Base-by-base conservation (phyloP, 2,888 invertebrate species). In the Meiosimyza decipiens region DNA sequence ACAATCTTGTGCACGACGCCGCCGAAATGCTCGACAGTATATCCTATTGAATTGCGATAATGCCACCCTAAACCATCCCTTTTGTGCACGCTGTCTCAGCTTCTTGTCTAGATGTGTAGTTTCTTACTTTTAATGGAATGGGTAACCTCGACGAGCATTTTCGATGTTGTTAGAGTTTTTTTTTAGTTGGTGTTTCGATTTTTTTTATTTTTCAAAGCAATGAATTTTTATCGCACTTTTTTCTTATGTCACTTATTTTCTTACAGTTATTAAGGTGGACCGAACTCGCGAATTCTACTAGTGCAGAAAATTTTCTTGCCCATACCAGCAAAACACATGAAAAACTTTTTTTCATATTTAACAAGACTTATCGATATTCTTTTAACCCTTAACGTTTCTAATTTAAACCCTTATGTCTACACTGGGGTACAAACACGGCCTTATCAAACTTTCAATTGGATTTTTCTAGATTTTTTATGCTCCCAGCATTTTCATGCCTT, bases 151-250 rank as follows among this genome's bases (percentile, higher is more conserved):
- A 3, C 55, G 16, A 18, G 55, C 12, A 55, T 55, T 55, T 55
- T n/a, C 7, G 18, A 12, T 40, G 40, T 40, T 40, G 40, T 40
- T 40, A 40, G 40, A 9, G 55, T 15, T 22, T 16, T 22, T 55
- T 55, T 55, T 55, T 3, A 4, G 55, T 11, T 16, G 5, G 7
- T 40, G 3, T 55, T 55, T 16, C 55, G n/a, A 54, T n/a, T 22
- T 11, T n/a, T 22, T 40, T 62, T 55, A n/a, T n/a, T n/a, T n/a
- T 16, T 12, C 6, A 40, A 16, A 79, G 77, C 82, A 81, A 81
- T 81, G 81, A 80, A 82, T 81, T 81, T 82, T 81, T 81, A 81
- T 81, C 78, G 77, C 77, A 74, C 77, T 78, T 80, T 79, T 79
- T 80, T 77, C 71, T 28, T 28, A 40, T 47, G 50, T 16, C 40